A percentile compares a stretch with the other conserved stretches of the same genome.
Evolutionary conservation across 2,797 vertebrate species (phyloP).

Genomic region (Carduelis carduelis): DNA sequence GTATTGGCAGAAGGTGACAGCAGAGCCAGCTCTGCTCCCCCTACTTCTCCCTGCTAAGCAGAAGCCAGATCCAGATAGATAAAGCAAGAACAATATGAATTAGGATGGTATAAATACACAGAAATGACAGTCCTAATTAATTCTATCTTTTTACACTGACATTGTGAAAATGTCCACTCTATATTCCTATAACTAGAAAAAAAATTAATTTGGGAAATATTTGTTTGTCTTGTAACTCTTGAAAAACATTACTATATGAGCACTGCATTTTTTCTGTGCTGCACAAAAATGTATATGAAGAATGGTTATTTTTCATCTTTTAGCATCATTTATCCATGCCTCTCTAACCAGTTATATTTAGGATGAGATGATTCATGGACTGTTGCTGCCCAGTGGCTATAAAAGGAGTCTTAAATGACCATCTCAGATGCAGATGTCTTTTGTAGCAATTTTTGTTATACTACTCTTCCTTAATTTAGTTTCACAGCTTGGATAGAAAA

Average conservation of each 20-base stretch:
- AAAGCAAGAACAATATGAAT: background rate
- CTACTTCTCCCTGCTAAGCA: background rate
- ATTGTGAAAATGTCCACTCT: background rate
- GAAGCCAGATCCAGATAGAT: background rate
- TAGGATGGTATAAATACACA: background rate
- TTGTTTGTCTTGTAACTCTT: background rate
- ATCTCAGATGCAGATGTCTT: background rate
- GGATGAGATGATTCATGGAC: background rate
- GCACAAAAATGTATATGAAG: background rate
- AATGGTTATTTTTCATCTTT: background rate
- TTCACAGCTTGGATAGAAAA: background rate
- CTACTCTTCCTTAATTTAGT: background rate
- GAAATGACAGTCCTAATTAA: background rate
- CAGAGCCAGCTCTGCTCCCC: background rate
- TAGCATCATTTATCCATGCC: background rate
- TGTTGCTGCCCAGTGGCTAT: background rate
- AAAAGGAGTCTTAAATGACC: background rate
- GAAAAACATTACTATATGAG: background rate
- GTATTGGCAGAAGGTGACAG: background rate
- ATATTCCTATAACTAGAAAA: background rate
- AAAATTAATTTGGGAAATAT: background rate
- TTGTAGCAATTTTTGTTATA: background rate
- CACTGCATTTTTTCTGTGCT: background rate
- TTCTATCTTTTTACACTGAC: background rate
- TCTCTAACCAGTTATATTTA: background rate